These are phyloP conservation scores for Drosophila phalerata DNA, from an alignment of 2,888 invertebrate species.

Conservation along the genomic window DNA sequence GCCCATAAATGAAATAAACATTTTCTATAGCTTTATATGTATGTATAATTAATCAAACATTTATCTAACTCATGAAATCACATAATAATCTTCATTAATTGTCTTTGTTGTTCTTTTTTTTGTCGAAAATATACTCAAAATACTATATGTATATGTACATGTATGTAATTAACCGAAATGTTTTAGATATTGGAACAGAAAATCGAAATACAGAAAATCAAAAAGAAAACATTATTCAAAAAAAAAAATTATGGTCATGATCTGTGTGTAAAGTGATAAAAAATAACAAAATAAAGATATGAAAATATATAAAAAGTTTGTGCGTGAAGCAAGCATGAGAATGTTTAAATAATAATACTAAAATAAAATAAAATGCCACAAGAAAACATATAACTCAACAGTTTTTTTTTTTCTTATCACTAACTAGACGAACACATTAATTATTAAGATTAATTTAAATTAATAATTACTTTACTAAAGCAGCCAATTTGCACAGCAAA, in stretches of 20 bases:
- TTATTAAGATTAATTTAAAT: not conserved
- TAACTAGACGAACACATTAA: not conserved
- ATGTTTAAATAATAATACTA: constrained; percentile 49
- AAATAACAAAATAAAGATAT: constrained; percentile 21
- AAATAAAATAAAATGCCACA: constrained; percentile 44
- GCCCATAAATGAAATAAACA: constrained; percentile 27
- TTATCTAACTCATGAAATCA: constrained; percentile 32
- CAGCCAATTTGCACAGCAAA: constrained; percentile 35
- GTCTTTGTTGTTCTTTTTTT: constrained; percentile 18
- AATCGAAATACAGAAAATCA: constrained; percentile 38
- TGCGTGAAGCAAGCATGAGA: constrained; percentile 42
- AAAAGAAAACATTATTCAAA: constrained; percentile 24
- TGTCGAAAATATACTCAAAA: constrained; percentile 30
- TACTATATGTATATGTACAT: constrained; percentile 30
- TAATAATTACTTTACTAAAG: not conserved
- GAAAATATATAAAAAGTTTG: constrained; percentile 28
- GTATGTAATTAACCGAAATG: constrained; percentile 33
- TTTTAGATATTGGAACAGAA: constrained; percentile 18
- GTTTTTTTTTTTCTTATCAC: not conserved
- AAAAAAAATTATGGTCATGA: constrained; percentile 46
- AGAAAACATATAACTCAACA: constrained; percentile 24
- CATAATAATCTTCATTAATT: constrained; percentile 27
- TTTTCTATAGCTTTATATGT: constrained; percentile 80
- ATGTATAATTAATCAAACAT: constrained; percentile 61
- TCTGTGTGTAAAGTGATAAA: constrained; percentile 59